Percentiles rank a stretch among this genome's conserved stretches.
These are phyloP conservation scores for Onchidella celtica DNA, from an alignment of 2,888 invertebrate genomes.

Conservation along the genomic window DNA sequence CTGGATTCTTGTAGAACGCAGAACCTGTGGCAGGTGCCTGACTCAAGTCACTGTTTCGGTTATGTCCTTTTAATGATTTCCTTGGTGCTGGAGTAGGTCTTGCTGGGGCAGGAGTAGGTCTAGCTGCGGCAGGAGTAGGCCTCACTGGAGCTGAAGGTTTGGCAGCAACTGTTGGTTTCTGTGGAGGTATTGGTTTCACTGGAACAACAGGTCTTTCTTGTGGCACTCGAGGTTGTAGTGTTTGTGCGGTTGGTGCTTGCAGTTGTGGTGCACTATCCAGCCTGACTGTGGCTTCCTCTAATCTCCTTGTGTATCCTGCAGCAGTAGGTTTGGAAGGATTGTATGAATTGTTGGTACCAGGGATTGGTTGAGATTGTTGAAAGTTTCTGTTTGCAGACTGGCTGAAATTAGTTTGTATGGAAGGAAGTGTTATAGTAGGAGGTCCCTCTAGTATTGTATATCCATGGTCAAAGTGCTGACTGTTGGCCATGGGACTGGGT, in stretches of 20 bases:
- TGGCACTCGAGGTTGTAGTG: not conserved
- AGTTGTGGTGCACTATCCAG: not conserved
- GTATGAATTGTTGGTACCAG: not conserved
- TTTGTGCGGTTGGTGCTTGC: not conserved
- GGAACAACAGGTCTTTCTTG: slow-evolving; percentile 6
- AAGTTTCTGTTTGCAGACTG: not conserved
- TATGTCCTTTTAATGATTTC: not conserved
- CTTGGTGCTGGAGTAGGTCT: slow-evolving; percentile 33
- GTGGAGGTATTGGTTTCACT: slow-evolving; percentile 18
- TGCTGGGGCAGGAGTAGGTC: slow-evolving; percentile 14
- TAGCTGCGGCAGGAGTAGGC: too few relatives aligned
- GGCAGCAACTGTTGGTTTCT: not conserved
- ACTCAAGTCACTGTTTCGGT: not conserved
- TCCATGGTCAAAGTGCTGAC: not conserved
- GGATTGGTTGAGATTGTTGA: not conserved
- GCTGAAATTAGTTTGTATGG: not conserved
- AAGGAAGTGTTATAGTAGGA: slow-evolving; percentile 6
- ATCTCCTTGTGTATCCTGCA: not conserved
- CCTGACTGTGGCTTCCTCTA: not conserved
- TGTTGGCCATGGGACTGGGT: not conserved
- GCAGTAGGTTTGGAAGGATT: not conserved
- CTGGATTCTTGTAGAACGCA: not conserved
- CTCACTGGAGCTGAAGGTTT: slow-evolving; percentile 28
- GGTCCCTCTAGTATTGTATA: slow-evolving; percentile 23
- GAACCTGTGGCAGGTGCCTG: not conserved